Percentiles rank a stretch among this genome's conserved stretches.
Evolutionary conservation across 2,113 vertebrate species (phyloP).

Genomic region (Catharus minimus): DNA sequence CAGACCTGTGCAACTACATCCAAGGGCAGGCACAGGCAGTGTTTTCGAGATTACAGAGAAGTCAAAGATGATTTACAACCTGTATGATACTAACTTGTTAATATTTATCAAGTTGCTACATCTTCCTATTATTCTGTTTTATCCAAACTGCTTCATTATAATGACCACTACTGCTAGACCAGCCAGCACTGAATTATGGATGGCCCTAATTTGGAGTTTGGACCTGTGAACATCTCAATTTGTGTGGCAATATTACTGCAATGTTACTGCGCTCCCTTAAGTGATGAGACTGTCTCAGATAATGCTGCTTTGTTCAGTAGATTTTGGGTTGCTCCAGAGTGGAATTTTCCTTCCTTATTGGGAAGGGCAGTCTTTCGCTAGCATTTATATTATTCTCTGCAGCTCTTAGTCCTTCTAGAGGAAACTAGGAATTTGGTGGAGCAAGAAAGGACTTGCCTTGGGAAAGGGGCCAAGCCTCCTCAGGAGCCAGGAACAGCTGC

Average conservation of each 20-base stretch:
- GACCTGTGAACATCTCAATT: not conserved
- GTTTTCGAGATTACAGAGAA: not conserved
- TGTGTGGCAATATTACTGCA: not conserved
- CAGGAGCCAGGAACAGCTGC: not conserved
- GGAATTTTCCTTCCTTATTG: not conserved
- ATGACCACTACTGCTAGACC: not conserved
- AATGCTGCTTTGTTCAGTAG: not conserved
- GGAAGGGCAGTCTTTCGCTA: not conserved
- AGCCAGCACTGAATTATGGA: slow-evolving; percentile 2
- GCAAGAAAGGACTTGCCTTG: not conserved
- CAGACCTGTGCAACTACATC: not conserved
- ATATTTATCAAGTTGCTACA: not conserved
- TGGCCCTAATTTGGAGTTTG: not conserved
- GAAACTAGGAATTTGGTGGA: not conserved
- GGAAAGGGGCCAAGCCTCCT: not conserved
- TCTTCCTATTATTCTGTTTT: not conserved
- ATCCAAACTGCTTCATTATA: not conserved
- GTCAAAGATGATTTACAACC: not conserved
- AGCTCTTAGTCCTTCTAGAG: not conserved
- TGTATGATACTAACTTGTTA: not conserved
- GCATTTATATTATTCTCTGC: not conserved
- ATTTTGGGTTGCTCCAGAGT: not conserved
- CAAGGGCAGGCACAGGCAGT: not conserved
- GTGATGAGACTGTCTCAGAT: not conserved
- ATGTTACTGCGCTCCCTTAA: not conserved